phyloP scores from a whole-genome alignment of 2,113 vertebrate species.

The Prunella himalayana region DNA sequence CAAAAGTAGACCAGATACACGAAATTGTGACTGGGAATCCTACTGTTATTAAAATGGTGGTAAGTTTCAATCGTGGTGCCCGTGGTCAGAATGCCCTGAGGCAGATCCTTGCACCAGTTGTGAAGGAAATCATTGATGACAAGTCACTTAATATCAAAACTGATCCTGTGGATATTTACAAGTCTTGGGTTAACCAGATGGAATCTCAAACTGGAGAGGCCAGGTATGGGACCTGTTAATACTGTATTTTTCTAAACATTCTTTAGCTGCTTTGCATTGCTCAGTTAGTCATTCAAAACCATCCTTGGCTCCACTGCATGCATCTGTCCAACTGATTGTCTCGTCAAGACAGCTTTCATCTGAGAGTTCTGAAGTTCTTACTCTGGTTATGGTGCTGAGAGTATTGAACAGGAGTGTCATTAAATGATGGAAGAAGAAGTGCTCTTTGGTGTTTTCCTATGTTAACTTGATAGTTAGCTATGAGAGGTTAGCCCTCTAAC shows the following conservation, averaged over 20 bases:
- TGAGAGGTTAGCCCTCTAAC: neutral
- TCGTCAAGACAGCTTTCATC: neutral
- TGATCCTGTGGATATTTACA: slow-evolving; percentile 96
- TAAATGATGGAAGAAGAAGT: neutral
- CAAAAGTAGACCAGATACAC: slow-evolving; percentile 96
- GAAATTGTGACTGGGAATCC: slow-evolving; percentile 98
- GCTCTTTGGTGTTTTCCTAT: neutral
- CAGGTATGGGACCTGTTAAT: slow-evolving; percentile 74
- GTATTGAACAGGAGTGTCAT: neutral
- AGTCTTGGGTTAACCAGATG: slow-evolving; percentile 99
- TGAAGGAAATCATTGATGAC: slow-evolving; percentile 98
- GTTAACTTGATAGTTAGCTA: neutral
- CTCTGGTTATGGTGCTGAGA: neutral
- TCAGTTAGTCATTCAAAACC: neutral
- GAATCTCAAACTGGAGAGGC: slow-evolving; percentile 96
- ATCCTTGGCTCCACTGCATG: neutral
- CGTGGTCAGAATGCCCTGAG: slow-evolving; percentile 92
- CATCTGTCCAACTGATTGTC: neutral
- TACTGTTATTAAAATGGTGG: slow-evolving; percentile 98
- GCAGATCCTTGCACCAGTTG: slow-evolving; percentile 91
- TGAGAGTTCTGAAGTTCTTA: neutral
- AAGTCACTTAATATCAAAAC: slow-evolving; percentile 96
- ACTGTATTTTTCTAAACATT: neutral
- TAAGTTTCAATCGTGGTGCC: slow-evolving; percentile 96
- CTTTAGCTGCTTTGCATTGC: neutral